These are phyloP conservation scores for Rhizoglyphus robini DNA, from an alignment of 1,140 invertebrate species.

Conservation along the genomic window DNA sequence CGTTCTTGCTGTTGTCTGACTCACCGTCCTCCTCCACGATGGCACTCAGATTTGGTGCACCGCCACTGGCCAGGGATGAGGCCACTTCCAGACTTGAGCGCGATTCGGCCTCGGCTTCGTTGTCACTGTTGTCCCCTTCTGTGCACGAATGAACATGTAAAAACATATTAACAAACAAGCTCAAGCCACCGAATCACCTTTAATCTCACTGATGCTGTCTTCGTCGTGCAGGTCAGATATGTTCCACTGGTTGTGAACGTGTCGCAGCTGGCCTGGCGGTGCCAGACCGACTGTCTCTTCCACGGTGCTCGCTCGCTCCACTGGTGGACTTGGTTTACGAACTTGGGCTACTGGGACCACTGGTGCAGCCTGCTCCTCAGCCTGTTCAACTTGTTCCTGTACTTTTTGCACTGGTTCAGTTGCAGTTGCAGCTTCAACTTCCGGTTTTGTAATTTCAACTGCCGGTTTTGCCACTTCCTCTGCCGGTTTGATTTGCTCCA, in stretches of 20 bases:
- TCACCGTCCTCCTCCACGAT: background rate
- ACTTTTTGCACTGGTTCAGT: background rate
- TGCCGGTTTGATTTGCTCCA: background rate
- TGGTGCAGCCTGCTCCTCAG: background rate
- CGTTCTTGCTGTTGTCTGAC: background rate
- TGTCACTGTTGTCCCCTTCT: background rate
- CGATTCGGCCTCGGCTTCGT: background rate
- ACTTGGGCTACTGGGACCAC: background rate
- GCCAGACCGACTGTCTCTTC: background rate
- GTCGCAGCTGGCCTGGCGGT: background rate
- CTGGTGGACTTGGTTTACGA: background rate
- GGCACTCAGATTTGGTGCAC: background rate
- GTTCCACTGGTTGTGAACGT: conserved; percentile 10
- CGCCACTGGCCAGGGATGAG: background rate
- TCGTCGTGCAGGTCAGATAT: conserved; percentile 9
- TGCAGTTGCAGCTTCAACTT: background rate
- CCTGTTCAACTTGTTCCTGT: background rate
- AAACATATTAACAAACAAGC: background rate
- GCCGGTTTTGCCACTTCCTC: background rate
- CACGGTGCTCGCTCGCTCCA: background rate
- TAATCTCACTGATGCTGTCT: background rate
- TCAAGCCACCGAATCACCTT: background rate
- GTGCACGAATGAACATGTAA: background rate
- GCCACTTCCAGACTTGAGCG: too few relatives aligned
- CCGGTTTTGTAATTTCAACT: background rate